Percentiles rank a stretch among this genome's conserved stretches.
Evolutionary conservation across 2,888 invertebrate species (phyloP).

Genomic region (Macaria liturata): DNA sequence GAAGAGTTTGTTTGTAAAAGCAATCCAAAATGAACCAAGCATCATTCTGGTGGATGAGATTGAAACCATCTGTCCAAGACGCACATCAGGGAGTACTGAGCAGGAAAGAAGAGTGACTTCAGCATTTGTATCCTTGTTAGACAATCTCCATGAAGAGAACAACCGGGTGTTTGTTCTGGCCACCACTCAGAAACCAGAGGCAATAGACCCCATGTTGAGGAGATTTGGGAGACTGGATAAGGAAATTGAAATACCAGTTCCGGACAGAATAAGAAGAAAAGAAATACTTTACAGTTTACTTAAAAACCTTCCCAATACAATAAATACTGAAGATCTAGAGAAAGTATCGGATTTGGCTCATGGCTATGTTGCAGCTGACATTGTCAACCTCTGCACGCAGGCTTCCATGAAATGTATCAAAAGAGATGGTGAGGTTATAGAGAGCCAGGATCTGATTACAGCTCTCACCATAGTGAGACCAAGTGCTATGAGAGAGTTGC

Average conservation of each 20-base stretch:
- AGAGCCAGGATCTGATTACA: constrained; percentile 82
- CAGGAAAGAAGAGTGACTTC: constrained; percentile 89
- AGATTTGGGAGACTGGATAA: constrained; percentile 91
- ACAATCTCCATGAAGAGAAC: constrained; percentile 80
- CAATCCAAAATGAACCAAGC: constrained; percentile 87
- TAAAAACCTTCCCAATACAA: constrained; percentile 75
- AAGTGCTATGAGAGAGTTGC: constrained; percentile 95
- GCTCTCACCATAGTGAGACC: constrained; percentile 90
- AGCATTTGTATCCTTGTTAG: constrained; percentile 84
- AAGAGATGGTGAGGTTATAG: constrained; percentile 56
- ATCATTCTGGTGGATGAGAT: constrained; percentile 94
- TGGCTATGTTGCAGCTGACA: constrained; percentile 95
- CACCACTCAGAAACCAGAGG: constrained; percentile 90
- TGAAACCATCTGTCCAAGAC: constrained; percentile 89
- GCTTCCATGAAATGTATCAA: constrained; percentile 86
- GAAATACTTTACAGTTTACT: constrained; percentile 88
- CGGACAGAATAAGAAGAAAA: constrained; percentile 85
- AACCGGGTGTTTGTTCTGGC: constrained; percentile 88
- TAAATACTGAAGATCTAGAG: constrained; percentile 82
- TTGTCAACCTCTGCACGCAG: constrained; percentile 89
- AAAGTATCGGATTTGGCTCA: constrained; percentile 89
- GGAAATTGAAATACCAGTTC: constrained; percentile 91
- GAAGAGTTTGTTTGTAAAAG: constrained; percentile 86
- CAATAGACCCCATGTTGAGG: constrained; percentile 88
- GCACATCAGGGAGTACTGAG: constrained; percentile 83